Conservation (phyloP, 2,113 vertebrate genomes). For the Cygnus buccinator region DNA sequence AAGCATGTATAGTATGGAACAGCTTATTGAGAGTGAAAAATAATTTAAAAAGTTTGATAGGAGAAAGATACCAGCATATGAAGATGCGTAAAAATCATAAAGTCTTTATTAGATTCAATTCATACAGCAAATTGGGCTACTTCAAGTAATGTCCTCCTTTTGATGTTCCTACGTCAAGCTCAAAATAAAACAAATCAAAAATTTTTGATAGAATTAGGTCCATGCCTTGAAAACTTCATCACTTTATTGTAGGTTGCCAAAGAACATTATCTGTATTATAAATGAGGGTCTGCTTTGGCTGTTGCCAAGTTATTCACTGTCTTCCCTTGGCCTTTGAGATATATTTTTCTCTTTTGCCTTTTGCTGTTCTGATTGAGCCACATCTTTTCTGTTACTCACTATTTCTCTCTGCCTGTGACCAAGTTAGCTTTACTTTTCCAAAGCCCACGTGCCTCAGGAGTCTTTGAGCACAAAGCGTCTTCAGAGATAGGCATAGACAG, state of each 20-base stretch:
- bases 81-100: neutral
- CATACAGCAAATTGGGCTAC: neutral
- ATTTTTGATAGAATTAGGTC: neutral
- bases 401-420: neutral
- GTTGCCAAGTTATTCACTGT: neutral
- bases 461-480: neutral
- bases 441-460: neutral
- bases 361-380: neutral
- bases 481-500: neutral
- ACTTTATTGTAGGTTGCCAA: neutral
- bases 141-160: neutral
- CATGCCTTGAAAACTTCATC: neutral
- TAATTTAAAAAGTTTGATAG: neutral
- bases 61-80: neutral
- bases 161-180: neutral
- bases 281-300: neutral
- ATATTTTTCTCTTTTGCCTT: neutral
- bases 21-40: neutral
- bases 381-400: neutral
- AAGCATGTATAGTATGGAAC: neutral
- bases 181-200: slow-evolving; percentile 23
- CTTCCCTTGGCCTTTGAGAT: neutral
- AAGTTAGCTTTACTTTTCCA: neutral
- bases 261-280: neutral
- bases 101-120: neutral